These are phyloP conservation scores for Trachops cirrhosus DNA, from an alignment of 2,797 vertebrate genomes.

Conservation along the genomic window DNA sequence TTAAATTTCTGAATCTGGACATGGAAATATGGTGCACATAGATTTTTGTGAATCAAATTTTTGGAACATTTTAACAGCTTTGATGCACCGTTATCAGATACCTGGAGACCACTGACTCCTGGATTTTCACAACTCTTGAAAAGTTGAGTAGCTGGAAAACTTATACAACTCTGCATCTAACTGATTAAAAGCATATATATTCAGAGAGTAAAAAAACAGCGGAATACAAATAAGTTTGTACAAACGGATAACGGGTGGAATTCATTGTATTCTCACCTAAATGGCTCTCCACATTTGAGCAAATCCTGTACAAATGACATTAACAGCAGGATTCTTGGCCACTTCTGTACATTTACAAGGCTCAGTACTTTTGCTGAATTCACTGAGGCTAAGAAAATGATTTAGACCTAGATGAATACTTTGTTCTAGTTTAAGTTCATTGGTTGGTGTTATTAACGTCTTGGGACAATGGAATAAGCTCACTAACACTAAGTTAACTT, in stretches of 20 bases:
- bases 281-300: neutral
- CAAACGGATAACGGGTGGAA: neutral
- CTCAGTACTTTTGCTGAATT: neutral
- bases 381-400: neutral
- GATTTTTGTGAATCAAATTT: conserved; percentile 18
- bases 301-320: neutral
- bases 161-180: neutral
- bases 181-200: neutral
- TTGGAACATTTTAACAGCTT: neutral
- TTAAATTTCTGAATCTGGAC: neutral
- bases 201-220: neutral
- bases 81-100: neutral
- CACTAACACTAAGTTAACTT: neutral
- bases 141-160: neutral
- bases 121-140: neutral
- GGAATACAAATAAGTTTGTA: neutral
- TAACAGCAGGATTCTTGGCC: neutral
- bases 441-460: neutral
- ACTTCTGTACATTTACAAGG: neutral
- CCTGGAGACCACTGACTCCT: neutral
- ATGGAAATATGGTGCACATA: neutral
- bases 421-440: neutral
- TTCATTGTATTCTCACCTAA: neutral
- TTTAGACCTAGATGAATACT: neutral
- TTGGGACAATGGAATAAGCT: neutral